A percentile compares a stretch with the other conserved stretches of the same genome.
Evolutionary conservation across 2,797 vertebrate species (phyloP).

Genomic region (Typhlichthys subterraneus): DNA sequence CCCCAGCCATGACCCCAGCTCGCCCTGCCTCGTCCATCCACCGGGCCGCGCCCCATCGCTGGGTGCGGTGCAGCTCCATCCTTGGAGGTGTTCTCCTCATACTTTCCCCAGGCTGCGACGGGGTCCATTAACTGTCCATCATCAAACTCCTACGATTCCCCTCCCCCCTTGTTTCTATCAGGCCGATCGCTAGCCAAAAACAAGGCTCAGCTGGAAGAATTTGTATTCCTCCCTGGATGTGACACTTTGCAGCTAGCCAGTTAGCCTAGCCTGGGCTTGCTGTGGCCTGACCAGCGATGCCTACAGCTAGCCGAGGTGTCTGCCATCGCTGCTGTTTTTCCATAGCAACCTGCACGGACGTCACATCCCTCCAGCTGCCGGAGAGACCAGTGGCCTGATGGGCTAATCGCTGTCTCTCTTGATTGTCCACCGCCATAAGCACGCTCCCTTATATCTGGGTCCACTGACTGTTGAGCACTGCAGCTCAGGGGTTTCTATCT

Average conservation of each 20-base stretch:
- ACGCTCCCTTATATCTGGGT: constrained; percentile 8
- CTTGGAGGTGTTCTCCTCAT: constrained; percentile 13
- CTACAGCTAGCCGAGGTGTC: constrained; percentile 1
- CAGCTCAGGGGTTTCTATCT: neutral
- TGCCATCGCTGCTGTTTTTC: constrained; percentile 13
- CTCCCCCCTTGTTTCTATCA: neutral
- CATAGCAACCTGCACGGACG: constrained; percentile 24
- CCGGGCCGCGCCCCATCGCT: constrained; percentile 25
- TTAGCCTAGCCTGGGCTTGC: constrained; percentile 4
- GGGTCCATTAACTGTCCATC: constrained; percentile 4
- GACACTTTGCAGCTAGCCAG: constrained; percentile 1
- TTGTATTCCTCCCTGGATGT: neutral
- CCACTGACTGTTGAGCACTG: neutral
- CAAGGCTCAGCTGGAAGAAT: neutral
- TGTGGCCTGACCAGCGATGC: constrained; percentile 10
- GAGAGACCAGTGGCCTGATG: neutral
- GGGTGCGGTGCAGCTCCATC: constrained; percentile 19
- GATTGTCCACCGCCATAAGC: neutral
- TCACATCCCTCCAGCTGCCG: neutral
- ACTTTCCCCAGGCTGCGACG: constrained; percentile 8
- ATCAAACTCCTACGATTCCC: neutral
- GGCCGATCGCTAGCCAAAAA: neutral
- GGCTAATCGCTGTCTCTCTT: neutral
- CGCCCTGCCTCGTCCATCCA: constrained; percentile 14
- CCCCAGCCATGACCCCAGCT: constrained; percentile 15